These are phyloP conservation scores for Distichodus sexfasciatus DNA, from an alignment of 2,797 vertebrate species.

Conservation along the genomic window DNA sequence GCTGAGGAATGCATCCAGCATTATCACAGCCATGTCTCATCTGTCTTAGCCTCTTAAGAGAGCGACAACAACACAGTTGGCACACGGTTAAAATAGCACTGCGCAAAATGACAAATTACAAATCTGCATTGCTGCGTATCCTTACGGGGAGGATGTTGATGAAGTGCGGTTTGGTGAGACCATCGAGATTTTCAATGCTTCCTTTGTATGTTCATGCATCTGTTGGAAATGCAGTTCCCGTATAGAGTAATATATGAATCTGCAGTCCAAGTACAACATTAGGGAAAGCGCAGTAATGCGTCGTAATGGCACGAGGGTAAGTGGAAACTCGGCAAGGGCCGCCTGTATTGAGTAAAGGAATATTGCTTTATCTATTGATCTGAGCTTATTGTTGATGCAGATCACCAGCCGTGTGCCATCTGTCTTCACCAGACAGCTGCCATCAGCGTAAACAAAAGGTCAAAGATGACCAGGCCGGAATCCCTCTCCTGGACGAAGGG, in stretches of 20 bases:
- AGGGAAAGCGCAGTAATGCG: neutral
- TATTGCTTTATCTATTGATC: neutral
- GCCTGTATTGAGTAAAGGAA: neutral
- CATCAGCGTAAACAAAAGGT: slow-evolving; percentile 11
- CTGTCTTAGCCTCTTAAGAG: neutral
- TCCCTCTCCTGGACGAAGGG: no score
- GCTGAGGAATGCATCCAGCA: neutral
- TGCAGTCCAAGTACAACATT: neutral
- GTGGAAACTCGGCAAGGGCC: neutral
- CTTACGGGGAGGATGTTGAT: neutral
- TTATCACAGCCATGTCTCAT: neutral
- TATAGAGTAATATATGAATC: neutral
- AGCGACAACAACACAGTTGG: neutral
- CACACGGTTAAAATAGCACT: neutral
- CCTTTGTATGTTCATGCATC: neutral
- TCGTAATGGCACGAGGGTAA: neutral
- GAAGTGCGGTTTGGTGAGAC: neutral
- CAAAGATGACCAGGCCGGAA: neutral
- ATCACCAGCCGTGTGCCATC: neutral
- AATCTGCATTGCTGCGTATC: neutral
- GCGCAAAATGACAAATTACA: neutral
- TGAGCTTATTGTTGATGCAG: neutral
- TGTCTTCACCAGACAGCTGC: neutral
- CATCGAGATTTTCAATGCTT: neutral
- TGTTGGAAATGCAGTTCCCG: no score